Evolutionary conservation across 1,140 invertebrate species (phyloP).

Genomic region (Goniozus legneri): DNA sequence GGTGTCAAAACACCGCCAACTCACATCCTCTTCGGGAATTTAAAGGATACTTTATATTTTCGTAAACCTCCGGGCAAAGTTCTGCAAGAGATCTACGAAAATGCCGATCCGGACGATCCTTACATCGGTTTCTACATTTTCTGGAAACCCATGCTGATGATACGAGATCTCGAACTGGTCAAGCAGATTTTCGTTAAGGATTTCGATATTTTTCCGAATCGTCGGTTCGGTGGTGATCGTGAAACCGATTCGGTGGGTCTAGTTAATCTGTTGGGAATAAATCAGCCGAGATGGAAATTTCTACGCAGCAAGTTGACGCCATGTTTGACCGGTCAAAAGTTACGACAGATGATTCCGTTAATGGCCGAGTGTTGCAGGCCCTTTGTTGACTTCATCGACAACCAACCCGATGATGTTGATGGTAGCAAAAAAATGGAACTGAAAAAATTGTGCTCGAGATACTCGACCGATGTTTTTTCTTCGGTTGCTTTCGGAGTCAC

Average conservation of each 20-base stretch:
- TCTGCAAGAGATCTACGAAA: constrained; percentile 33
- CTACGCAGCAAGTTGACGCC: constrained; percentile 50
- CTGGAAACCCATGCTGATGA: constrained; percentile 39
- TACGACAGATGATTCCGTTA: constrained; percentile 52
- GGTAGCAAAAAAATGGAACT: constrained; percentile 27
- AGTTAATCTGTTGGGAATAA: constrained; percentile 32
- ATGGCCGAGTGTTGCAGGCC: constrained; percentile 36
- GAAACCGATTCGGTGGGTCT: constrained; percentile 30
- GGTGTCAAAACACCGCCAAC: constrained; percentile 10
- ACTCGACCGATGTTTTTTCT: constrained; percentile 56
- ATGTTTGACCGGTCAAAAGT: constrained; percentile 50
- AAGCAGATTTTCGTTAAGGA: constrained; percentile 54
- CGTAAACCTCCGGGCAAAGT: constrained; percentile 38
- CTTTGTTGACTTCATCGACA: constrained; percentile 27
- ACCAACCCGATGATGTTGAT: constrained; percentile 7
- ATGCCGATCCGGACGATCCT: constrained; percentile 25
- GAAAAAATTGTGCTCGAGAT: constrained; percentile 46
- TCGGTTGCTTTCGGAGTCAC: constrained; percentile 55
- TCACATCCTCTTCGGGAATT: constrained; percentile 35
- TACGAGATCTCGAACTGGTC: constrained; percentile 50
- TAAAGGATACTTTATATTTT: constrained; percentile 26
- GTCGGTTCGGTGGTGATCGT: constrained; percentile 33
- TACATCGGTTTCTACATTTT: constrained; percentile 51
- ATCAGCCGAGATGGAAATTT: constrained; percentile 37
- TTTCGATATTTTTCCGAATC: constrained; percentile 53